Conservation (phyloP, 2,888 invertebrate species). For the Dasypolia templi region DNA sequence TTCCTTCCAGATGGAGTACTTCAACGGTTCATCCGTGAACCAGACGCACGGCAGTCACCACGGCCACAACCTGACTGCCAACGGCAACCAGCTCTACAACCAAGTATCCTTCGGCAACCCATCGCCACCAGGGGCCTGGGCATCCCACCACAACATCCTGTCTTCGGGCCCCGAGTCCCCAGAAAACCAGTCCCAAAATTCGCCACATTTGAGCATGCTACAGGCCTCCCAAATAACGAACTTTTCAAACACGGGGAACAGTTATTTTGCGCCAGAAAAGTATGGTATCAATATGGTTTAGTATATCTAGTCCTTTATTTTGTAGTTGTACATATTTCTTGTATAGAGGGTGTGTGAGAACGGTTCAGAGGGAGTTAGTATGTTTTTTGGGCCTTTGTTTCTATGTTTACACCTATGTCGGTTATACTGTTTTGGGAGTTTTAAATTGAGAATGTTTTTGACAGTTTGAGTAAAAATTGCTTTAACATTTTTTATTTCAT, state of each 20-base stretch:
- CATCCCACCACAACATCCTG: slow-evolving; percentile 87
- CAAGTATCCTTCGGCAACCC: slow-evolving; percentile 89
- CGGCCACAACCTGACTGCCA: slow-evolving; percentile 85
- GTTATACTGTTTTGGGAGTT: slow-evolving; percentile 6
- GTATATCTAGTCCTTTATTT: slow-evolving; percentile 82
- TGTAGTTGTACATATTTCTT: slow-evolving; percentile 73
- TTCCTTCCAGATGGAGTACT: slow-evolving; percentile 88
- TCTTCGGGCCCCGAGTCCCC: slow-evolving; percentile 87
- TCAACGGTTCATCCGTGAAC: slow-evolving; percentile 88
- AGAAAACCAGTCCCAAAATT: slow-evolving; percentile 86
- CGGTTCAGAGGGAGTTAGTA: slow-evolving; percentile 57
- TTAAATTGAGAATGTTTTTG: slow-evolving; percentile 28
- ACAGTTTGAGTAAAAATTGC: not conserved
- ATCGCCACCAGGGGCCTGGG: slow-evolving; percentile 86
- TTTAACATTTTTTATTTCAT: slow-evolving; percentile 31
- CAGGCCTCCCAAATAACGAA: slow-evolving; percentile 89
- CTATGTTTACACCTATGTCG: not conserved
- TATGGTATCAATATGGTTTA: slow-evolving; percentile 90
- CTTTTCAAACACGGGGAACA: slow-evolving; percentile 88
- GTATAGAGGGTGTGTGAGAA: slow-evolving; percentile 66
- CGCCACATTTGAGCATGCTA: slow-evolving; percentile 87
- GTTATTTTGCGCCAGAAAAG: slow-evolving; percentile 89
- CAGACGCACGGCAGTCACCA: slow-evolving; percentile 86
- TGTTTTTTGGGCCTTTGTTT: slow-evolving; percentile 56
- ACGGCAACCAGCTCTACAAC: slow-evolving; percentile 88